Conservation (phyloP, 2,888 invertebrate species). For the Ophion costatus region DNA sequence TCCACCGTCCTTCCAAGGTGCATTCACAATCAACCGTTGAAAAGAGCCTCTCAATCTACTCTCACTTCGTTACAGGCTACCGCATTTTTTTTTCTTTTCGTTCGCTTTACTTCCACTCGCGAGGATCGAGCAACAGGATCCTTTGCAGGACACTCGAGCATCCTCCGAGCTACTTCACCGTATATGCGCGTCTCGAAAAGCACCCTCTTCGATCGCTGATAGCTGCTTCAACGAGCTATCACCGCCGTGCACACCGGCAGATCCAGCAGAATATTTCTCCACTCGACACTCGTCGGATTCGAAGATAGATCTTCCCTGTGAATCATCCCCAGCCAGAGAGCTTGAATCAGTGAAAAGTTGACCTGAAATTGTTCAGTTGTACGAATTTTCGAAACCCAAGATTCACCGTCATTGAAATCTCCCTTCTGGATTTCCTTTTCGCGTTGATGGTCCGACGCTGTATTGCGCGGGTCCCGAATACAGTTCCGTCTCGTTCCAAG, state of each 20-base stretch:
- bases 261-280: background rate
- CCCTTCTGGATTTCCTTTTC: background rate
- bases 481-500: background rate
- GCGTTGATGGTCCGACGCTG: constrained; percentile 21
- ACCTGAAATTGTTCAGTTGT: too few species aligned
- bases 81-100: constrained; percentile 1
- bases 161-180: constrained; percentile 25
- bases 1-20: constrained; percentile 26
- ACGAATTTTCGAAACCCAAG: background rate
- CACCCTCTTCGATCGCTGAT: constrained; percentile 21
- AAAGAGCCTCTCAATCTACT: constrained; percentile 51
- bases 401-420: background rate
- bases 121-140: constrained; percentile 54
- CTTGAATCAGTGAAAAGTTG: constrained; percentile 4
- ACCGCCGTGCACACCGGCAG: constrained; percentile 10
- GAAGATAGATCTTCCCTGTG: background rate
- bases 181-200: background rate
- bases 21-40: constrained; percentile 32
- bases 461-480: background rate
- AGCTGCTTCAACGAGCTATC: constrained; percentile 41
- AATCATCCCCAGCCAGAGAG: background rate
- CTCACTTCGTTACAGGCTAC: background rate
- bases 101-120: constrained; percentile 18
- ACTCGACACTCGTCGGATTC: background rate
- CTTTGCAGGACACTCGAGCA: constrained; percentile 46